Base-by-base conservation (phyloP, 1,140 invertebrate genomes). In the Tribolium madens region DNA sequence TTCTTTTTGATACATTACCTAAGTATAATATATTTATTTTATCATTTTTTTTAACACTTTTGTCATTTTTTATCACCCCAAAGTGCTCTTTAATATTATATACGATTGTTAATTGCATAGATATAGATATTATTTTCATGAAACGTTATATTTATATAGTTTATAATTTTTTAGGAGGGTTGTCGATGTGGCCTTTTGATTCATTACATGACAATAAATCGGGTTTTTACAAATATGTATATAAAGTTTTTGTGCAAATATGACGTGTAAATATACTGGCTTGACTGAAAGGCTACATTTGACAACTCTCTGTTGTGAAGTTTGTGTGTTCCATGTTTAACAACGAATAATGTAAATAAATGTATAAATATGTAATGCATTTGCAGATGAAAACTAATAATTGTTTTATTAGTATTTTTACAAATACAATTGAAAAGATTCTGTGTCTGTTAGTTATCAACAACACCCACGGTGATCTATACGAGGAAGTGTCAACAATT, bases 391-490 rank as follows among this genome's bases (percentile, higher is more conserved):
- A 47, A 78, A 81, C 79, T 81, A 82, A 82, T 82, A 81, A 74
- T 81, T 78, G 73, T 81, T 76, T 80, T 81, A 79, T 82, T 82
- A 82, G 77, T 82, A 82, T 82, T 82, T 82, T 82, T 82, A 82
- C 81, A 82, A 82, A 82, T 82, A 82, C 76, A 82, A 75, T 75
- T 50, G 75, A 76, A 70, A 73, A 69, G 77, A 42, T 46, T 36
- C 14, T 9, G 1, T 7, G 26, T 69, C 15, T 69, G 7, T 47
- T 69, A 14, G n/a, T 57, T 57, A 13, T n/a, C 9, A 47, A n/a
- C n/a, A n/a, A n/a, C n/a, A n/a, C n/a, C n/a, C n/a, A n/a, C n/a
- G n/a, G n/a, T n/a, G n/a, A n/a, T n/a, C n/a, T n/a, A n/a, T n/a
- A n/a, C n/a, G n/a, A n/a, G n/a, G n/a, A n/a, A n/a, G n/a, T n/a